Conservation (phyloP, 2,888 invertebrate genomes). For the Eugnorisma glareosa region DNA sequence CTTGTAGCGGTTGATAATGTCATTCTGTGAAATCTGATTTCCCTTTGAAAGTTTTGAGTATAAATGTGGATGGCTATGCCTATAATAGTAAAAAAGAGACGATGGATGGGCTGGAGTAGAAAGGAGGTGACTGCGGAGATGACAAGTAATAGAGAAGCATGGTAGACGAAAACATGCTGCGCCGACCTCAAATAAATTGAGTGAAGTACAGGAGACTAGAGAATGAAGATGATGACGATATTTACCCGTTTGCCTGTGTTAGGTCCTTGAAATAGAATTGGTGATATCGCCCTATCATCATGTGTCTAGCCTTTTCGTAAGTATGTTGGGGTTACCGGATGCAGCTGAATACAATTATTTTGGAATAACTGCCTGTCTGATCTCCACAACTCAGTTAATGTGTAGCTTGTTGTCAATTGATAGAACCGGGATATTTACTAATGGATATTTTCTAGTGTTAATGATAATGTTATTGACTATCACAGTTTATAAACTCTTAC, state of each 20-base stretch:
- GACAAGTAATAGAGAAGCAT: background rate
- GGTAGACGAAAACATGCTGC: background rate
- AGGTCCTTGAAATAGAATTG: no score
- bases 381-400: background rate
- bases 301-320: background rate
- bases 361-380: background rate
- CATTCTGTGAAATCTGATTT: conserved; percentile 46
- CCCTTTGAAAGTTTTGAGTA: conserved; percentile 18
- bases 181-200: background rate
- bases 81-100: background rate
- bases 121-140: background rate
- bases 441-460: no score
- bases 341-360: background rate
- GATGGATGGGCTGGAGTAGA: background rate
- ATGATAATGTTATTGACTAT: no score
- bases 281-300: background rate
- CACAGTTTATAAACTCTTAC: no score
- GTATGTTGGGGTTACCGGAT: no score
- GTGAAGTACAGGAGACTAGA: background rate
- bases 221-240: background rate
- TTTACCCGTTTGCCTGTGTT: background rate
- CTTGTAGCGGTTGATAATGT: conserved; percentile 31
- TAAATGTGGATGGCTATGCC: background rate
- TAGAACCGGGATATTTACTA: no score
- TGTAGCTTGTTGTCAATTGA: no score